These are phyloP conservation scores for Dione vanillae DNA, from an alignment of 2,888 invertebrate species.

Conservation along the genomic window DNA sequence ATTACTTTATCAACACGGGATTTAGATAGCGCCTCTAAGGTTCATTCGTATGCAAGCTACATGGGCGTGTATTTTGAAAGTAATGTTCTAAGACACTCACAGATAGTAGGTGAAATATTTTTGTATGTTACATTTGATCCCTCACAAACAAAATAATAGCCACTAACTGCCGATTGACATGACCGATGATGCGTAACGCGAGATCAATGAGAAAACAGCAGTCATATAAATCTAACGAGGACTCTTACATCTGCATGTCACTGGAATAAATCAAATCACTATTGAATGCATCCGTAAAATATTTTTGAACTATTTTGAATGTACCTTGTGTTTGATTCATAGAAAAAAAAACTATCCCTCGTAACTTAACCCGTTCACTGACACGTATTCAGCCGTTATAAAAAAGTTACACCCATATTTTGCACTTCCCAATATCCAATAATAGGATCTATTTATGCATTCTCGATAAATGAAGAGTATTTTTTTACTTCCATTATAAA, in stretches of 20 bases:
- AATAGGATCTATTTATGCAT: constrained; percentile 84
- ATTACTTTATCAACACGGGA: constrained; percentile 75
- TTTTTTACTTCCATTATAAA: constrained; percentile 83
- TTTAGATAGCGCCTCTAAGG: constrained; percentile 63
- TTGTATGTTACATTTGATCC: constrained; percentile 49
- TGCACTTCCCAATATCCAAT: constrained; percentile 82
- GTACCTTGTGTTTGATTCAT: constrained; percentile 60
- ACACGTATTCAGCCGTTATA: constrained; percentile 77
- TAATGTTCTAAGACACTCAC: constrained; percentile 1
- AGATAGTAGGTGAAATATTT: neutral
- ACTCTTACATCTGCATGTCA: constrained; percentile 82
- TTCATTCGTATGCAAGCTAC: constrained; percentile 51
- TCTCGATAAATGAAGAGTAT: constrained; percentile 83
- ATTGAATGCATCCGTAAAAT: constrained; percentile 82
- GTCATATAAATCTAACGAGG: constrained; percentile 83
- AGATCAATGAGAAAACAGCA: constrained; percentile 79
- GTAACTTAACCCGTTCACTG: constrained; percentile 81
- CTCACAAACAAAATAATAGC: constrained; percentile 63
- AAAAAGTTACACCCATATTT: constrained; percentile 84
- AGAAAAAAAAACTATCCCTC: constrained; percentile 65
- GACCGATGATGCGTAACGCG: constrained; percentile 79
- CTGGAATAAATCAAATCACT: constrained; percentile 83
- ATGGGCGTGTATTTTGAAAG: constrained; percentile 15
- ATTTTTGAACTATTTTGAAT: constrained; percentile 83
- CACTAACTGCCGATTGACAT: constrained; percentile 81